These are phyloP conservation scores for Atlantisia rogersi DNA, from an alignment of 2,113 vertebrate genomes.

Conservation along the genomic window DNA sequence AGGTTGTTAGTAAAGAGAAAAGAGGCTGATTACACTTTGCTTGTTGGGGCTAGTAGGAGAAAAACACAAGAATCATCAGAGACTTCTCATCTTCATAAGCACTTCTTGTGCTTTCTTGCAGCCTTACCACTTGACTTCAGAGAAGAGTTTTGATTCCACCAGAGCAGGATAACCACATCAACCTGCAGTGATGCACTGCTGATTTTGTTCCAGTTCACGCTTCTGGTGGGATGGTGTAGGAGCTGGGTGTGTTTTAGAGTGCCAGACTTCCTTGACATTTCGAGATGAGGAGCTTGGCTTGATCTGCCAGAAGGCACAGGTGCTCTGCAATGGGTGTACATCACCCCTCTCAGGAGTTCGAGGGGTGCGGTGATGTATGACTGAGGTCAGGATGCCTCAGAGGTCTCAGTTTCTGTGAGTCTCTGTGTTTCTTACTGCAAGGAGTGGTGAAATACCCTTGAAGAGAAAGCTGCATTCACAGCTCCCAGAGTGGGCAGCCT, in stretches of 20 bases:
- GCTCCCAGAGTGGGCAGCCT: neutral
- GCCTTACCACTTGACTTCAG: neutral
- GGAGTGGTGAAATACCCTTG: neutral
- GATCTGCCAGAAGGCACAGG: neutral
- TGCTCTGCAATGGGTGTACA: neutral
- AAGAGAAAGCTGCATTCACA: neutral
- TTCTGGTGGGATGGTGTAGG: fast-evolving
- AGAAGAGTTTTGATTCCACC: neutral
- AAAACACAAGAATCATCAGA: neutral
- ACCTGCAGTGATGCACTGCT: neutral
- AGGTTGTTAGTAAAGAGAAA: neutral
- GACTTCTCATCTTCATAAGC: neutral
- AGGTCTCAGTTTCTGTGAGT: neutral
- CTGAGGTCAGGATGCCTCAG: neutral
- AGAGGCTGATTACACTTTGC: neutral
- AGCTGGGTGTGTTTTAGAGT: neutral
- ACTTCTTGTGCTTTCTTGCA: neutral
- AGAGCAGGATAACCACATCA: neutral
- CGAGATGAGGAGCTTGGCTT: neutral
- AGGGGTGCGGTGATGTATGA: neutral
- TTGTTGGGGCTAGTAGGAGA: neutral
- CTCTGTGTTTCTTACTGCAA: neutral
- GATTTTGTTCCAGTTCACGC: neutral
- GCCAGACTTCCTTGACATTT: neutral
- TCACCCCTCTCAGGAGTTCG: neutral